Conservation (phyloP, 2,113 vertebrate species). For the Oophaga pumilio region DNA sequence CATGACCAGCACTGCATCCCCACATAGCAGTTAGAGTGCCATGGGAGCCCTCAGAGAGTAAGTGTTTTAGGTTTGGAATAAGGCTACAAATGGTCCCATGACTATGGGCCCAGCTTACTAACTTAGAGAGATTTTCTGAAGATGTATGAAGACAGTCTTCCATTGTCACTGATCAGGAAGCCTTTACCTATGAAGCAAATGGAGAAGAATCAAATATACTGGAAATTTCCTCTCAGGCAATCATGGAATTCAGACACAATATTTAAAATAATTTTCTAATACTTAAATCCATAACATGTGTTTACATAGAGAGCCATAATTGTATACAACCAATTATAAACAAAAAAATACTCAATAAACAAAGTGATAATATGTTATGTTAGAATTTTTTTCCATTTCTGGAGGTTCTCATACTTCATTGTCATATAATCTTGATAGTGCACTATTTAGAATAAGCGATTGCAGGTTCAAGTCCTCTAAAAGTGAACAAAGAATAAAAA, state of each 20-base stretch:
- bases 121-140: constrained; percentile 85
- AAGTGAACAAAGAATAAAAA: no score
- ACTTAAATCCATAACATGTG: neutral
- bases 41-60: constrained; percentile 80
- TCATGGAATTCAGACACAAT: neutral
- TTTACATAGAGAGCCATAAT: neutral
- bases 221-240: neutral
- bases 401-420: no score
- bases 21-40: constrained; percentile 84
- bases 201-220: neutral
- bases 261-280: neutral
- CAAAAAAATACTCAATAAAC: no score
- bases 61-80: constrained; percentile 86
- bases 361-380: no score
- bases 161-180: constrained; percentile 72
- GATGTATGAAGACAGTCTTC: constrained; percentile 89
- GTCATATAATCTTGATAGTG: no score
- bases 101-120: constrained; percentile 93
- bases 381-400: no score
- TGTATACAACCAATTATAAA: no score
- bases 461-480: no score
- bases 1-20: constrained; percentile 86
- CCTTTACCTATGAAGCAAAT: constrained; percentile 64
- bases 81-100: constrained; percentile 91
- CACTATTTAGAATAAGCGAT: no score